These are phyloP conservation scores for Eubasilissa splendida DNA, from an alignment of 2,888 invertebrate genomes.

Conservation along the genomic window DNA sequence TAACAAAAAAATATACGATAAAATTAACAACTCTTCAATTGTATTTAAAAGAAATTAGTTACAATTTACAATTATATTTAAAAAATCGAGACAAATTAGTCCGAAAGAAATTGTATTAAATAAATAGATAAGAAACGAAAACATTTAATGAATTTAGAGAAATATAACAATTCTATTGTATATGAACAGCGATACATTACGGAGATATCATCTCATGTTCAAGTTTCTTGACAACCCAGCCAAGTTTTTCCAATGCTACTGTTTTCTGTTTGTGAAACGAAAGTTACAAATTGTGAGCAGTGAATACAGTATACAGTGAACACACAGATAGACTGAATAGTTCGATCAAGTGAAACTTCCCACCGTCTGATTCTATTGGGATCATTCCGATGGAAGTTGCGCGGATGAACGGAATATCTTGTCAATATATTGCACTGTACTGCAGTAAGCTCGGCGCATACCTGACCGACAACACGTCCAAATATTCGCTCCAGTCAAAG, in stretches of 20 bases:
- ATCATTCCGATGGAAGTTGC: conserved; percentile 40
- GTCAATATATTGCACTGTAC: conserved; percentile 44
- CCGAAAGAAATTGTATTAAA: no score
- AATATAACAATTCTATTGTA: no score
- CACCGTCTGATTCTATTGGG: conserved; percentile 51
- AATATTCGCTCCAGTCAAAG: conserved; percentile 23
- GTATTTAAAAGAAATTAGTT: no score
- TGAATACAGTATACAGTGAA: conserved; percentile 15
- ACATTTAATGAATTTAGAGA: no score
- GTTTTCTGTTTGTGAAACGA: conserved; percentile 26
- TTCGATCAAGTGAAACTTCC: conserved; percentile 51
- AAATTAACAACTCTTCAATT: no score
- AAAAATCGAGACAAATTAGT: no score
- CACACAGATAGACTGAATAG: conserved; percentile 48
- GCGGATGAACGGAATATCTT: conserved; percentile 46
- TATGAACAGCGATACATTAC: no score
- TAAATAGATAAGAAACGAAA: no score
- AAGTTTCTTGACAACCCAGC: no score
- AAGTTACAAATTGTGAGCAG: conserved; percentile 29
- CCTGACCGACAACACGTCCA: conserved; percentile 31
- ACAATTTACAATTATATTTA: no score
- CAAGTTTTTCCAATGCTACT: not conserved
- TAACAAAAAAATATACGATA: no score
- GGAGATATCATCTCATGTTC: no score
- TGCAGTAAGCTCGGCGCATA: not conserved